These are phyloP conservation scores for Pharmacophagus antenor DNA, from an alignment of 2,888 invertebrate species.

Conservation along the genomic window DNA sequence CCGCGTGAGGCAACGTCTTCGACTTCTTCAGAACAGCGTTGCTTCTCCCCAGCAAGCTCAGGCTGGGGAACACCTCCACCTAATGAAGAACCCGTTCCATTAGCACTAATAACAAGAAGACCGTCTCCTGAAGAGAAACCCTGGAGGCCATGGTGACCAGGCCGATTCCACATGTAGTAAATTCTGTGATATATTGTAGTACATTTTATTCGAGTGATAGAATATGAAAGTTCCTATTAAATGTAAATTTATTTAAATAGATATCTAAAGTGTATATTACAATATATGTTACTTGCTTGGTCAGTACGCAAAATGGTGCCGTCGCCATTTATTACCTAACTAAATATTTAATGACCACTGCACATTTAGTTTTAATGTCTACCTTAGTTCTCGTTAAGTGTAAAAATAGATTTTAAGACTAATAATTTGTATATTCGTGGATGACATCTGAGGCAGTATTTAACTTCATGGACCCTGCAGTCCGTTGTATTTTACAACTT, in stretches of 20 bases:
- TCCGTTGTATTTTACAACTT: constrained; percentile 46
- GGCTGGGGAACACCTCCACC: constrained; percentile 73
- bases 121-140: constrained; percentile 85
- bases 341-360: constrained; percentile 14
- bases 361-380: constrained; percentile 17
- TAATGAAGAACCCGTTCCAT: constrained; percentile 75
- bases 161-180: constrained; percentile 46
- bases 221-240: constrained; percentile 40
- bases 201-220: constrained; percentile 41
- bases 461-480: constrained; percentile 48
- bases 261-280: constrained; percentile 33
- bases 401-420: constrained; percentile 33
- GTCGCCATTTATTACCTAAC: constrained; percentile 32
- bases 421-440: constrained; percentile 55
- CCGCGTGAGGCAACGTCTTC: constrained; percentile 87
- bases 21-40: constrained; percentile 82
- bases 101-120: constrained; percentile 87
- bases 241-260: constrained; percentile 32
- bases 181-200: constrained; percentile 43
- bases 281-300: constrained; percentile 43
- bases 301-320: constrained; percentile 42
- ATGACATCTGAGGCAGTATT: constrained; percentile 80
- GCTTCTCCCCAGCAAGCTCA: constrained; percentile 82
- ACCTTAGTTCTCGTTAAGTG: constrained; percentile 35
- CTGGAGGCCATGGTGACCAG: constrained; percentile 89